Percentiles rank a stretch among this genome's conserved stretches.
Evolutionary conservation across 2,888 invertebrate species (phyloP).

Genomic region (Eilema caniola): DNA sequence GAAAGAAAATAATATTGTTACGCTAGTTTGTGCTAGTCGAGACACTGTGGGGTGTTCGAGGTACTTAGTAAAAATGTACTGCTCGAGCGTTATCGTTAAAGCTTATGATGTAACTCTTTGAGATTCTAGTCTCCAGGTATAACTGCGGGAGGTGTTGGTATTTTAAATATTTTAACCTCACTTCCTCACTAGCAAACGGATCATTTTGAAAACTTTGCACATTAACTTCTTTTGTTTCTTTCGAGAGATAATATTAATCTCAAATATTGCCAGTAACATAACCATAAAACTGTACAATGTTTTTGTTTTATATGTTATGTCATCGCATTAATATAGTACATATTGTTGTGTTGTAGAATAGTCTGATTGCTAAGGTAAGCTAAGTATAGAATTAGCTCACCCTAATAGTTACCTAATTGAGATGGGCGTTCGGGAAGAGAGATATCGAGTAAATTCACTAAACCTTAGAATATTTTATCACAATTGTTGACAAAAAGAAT

Average conservation of each 20-base stretch:
- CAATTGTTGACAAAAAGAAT: background rate
- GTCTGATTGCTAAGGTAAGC: no score
- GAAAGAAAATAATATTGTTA: no score
- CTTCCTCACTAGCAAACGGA: conserved; percentile 1
- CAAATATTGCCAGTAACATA: background rate
- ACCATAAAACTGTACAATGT: background rate
- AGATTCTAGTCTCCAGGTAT: conserved; percentile 51
- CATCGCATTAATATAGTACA: no score
- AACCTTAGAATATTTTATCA: no score
- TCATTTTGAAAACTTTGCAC: background rate
- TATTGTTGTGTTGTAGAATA: no score
- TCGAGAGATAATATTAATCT: background rate
- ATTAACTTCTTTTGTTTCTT: background rate
- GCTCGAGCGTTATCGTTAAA: conserved; percentile 66
- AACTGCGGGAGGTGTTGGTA: conserved; percentile 27
- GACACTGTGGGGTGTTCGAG: no score
- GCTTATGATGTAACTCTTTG: conserved; percentile 67
- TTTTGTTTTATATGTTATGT: background rate
- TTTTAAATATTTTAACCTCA: conserved; percentile 17
- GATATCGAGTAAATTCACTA: no score
- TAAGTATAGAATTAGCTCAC: no score
- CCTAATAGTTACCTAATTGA: no score
- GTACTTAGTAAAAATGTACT: conserved; percentile 64
- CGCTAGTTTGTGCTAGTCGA: no score
- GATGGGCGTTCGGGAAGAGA: no score